Conservation (phyloP, 2,888 invertebrate species). For the Xanthia togata region DNA sequence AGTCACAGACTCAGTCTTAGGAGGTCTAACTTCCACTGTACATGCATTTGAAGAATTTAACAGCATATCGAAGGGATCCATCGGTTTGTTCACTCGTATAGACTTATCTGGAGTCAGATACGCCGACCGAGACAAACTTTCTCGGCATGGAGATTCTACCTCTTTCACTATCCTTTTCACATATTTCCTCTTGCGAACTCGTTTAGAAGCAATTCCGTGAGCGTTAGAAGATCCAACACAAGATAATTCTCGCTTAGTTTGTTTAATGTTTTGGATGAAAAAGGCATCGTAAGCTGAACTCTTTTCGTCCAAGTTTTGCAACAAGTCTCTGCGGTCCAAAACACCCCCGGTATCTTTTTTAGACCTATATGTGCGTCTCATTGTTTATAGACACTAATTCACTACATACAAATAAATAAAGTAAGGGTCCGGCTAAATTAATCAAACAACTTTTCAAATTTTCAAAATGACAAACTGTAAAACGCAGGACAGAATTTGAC, state of each 20-base stretch:
- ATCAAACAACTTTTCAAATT: slow-evolving; percentile 37
- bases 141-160: slow-evolving; percentile 66
- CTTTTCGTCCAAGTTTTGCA: slow-evolving; percentile 80
- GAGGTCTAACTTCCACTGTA: slow-evolving; percentile 40
- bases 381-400: slow-evolving; percentile 56
- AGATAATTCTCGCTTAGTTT: slow-evolving; percentile 84
- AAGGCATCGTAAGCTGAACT: slow-evolving; percentile 84
- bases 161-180: slow-evolving; percentile 84
- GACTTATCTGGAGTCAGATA: slow-evolving; percentile 87
- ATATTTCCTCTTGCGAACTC: slow-evolving; percentile 84
- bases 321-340: slow-evolving; percentile 79
- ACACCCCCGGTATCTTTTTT: slow-evolving; percentile 80
- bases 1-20: slow-evolving; percentile 53
- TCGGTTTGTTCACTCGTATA: slow-evolving; percentile 82
- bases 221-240: slow-evolving; percentile 76
- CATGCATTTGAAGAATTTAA: slow-evolving; percentile 76
- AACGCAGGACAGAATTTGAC: slow-evolving; percentile 21
- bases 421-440: neutral
- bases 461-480: slow-evolving; percentile 40
- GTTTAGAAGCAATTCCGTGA: slow-evolving; percentile 73
- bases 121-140: slow-evolving; percentile 72
- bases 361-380: slow-evolving; percentile 84
- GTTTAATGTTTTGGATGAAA: slow-evolving; percentile 87
- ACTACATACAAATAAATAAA: slow-evolving; percentile 24
- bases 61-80: slow-evolving; percentile 84